Conservation (phyloP, 2,113 vertebrate genomes). For the Coregonus clupeaformis region DNA sequence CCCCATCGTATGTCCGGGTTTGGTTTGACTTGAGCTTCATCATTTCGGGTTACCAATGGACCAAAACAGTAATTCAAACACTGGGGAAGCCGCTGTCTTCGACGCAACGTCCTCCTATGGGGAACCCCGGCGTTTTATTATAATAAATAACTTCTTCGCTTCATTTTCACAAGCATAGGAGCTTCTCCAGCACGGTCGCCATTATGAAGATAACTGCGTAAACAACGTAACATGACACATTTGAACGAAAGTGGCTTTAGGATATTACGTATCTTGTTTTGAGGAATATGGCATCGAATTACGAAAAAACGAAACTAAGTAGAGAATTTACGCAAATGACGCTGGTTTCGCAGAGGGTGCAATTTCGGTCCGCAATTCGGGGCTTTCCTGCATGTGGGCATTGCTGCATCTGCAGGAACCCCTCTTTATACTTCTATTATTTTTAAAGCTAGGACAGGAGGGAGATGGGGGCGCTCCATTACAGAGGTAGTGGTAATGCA, state of each 20-base stretch:
- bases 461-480: too few species aligned
- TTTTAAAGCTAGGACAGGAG: too few species aligned
- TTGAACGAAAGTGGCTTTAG: slow-evolving; percentile 33
- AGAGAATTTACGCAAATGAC: neutral
- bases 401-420: too few species aligned
- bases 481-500: too few species aligned
- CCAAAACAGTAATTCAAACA: slow-evolving; percentile 57
- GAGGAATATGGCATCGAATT: slow-evolving; percentile 53
- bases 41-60: slow-evolving; percentile 72
- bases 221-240: slow-evolving; percentile 55
- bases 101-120: slow-evolving; percentile 69
- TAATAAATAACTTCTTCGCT: slow-evolving; percentile 77
- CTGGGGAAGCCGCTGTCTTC: slow-evolving; percentile 42
- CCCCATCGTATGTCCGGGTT: slow-evolving; percentile 97
- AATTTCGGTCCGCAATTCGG: too few species aligned
- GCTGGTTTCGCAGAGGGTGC: neutral
- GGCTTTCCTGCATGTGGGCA: neutral
- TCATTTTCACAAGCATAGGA: slow-evolving; percentile 77
- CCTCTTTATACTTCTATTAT: too few species aligned
- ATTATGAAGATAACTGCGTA: slow-evolving; percentile 73
- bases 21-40: slow-evolving; percentile 98
- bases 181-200: slow-evolving; percentile 76
- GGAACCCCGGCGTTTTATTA: slow-evolving; percentile 72
- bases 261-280: slow-evolving; percentile 43
- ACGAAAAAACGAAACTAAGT: neutral